phyloP scores from a whole-genome alignment of 2,888 invertebrate species.

The Chironomus riparius region DNA sequence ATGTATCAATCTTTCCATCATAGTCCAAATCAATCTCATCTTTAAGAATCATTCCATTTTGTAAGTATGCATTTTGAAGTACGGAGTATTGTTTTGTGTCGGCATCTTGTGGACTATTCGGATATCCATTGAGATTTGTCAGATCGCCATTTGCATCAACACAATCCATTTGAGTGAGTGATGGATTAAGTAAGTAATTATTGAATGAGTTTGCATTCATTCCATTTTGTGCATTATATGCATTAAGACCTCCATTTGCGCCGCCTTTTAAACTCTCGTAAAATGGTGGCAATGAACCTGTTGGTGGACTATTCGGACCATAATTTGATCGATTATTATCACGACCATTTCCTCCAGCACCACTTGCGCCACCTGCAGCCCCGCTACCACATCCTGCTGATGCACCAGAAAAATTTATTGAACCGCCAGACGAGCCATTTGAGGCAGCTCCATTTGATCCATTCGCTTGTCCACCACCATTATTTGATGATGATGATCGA shows the following conservation, averaged over 20 bases:
- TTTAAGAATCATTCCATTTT: slow-evolving; percentile 58
- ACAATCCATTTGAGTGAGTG: slow-evolving; percentile 61
- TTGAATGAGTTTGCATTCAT: slow-evolving; percentile 55
- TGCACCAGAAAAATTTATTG: slow-evolving; percentile 40
- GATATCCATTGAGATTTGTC: slow-evolving; percentile 32
- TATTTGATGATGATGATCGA: slow-evolving; percentile 53
- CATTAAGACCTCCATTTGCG: slow-evolving; percentile 52
- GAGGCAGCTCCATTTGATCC: slow-evolving; percentile 39
- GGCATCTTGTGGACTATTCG: slow-evolving; percentile 28
- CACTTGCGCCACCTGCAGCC: slow-evolving; percentile 48
- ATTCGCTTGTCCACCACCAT: slow-evolving; percentile 45
- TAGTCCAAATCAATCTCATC: slow-evolving; percentile 72
- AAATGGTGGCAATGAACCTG: slow-evolving; percentile 79
- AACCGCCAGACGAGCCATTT: slow-evolving; percentile 37
- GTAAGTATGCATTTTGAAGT: slow-evolving; percentile 63
- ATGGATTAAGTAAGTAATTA: slow-evolving; percentile 50
- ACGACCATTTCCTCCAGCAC: slow-evolving; percentile 69
- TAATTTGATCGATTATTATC: slow-evolving; percentile 77
- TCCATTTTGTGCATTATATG: slow-evolving; percentile 55
- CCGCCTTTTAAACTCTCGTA: slow-evolving; percentile 79
- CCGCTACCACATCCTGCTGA: slow-evolving; percentile 44
- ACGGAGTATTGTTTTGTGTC: slow-evolving; percentile 65
- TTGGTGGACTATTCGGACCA: slow-evolving; percentile 79
- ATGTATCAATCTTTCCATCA: slow-evolving; percentile 61
- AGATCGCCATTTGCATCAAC: slow-evolving; percentile 57